Evolutionary conservation across 2,797 vertebrate genomes (phyloP), one percentile per base, ranked within the genome.

Genomic region (Phoxinus dragarum): DNA sequence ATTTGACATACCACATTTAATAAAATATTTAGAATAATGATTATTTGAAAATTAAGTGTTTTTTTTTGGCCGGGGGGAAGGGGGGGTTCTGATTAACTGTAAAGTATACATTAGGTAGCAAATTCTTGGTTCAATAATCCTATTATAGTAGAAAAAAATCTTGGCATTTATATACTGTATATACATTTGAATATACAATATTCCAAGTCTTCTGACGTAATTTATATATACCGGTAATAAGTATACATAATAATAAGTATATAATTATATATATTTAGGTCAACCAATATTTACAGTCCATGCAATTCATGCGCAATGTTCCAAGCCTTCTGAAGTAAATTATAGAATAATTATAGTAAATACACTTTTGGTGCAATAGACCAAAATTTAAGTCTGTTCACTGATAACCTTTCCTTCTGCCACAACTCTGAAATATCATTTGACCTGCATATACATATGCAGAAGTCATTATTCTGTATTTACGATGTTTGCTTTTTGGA

Each of bases 401-500:
- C 6, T 54, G 31, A 54, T 23, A 76, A 76, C 23, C 11, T 54
- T 75, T 74, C n/a, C 42, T 16, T 49, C 71, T 49, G n/a, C 44
- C 17, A 34, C 34, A 74, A 14, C 73, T 54, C 31, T 36, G 49
- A 36, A 75, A 54, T 75, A 17, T 21, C 17, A 16, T 56, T 38
- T 76, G 34, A 76, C 34, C 52, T 56, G 21, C 11, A 56, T 16
- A 38, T 56, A 9, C 34, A 40, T 2, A 36, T 16, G 54, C 36
- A n/a, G 19, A 56, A 5, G 0, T 78, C 7, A 61, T 61, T 42
- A 9, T 23, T 77, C 21, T 42, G 23, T 17, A 5, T 42, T 59
- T 77, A 59, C 23, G 54, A 54, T 77, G 54, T 23, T 61, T 77
- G 38, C 36, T 40, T 61, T 77, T 76, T 56, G 34, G 11, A 56